Conservation (phyloP, 2,888 invertebrate species). For the Tetropium fuscum region DNA sequence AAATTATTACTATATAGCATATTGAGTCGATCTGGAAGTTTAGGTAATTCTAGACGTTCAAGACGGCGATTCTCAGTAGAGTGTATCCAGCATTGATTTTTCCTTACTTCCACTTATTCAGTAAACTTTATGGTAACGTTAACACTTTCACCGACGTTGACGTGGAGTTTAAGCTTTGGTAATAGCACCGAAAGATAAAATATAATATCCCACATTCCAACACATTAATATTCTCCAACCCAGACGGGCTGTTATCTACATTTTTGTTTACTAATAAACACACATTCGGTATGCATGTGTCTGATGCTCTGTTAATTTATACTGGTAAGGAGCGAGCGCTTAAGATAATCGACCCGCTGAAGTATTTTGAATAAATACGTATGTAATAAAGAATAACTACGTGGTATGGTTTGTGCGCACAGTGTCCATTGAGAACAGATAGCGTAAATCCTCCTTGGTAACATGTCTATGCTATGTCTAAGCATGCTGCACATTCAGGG, state of each 20-base stretch:
- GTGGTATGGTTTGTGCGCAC: constrained; percentile 16
- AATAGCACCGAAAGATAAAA: constrained; percentile 21
- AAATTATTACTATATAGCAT: too few species aligned
- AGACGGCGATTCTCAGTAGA: too few species aligned
- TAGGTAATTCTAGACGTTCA: too few species aligned
- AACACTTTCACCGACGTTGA: too few species aligned
- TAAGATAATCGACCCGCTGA: constrained; percentile 35
- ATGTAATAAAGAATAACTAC: constrained; percentile 4
- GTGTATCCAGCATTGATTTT: too few species aligned
- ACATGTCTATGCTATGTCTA: too few species aligned
- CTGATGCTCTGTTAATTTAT: constrained; percentile 29
- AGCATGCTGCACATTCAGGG: too few species aligned
- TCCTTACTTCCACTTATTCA: too few species aligned
- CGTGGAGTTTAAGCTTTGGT: not conserved
- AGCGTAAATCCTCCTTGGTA: constrained; percentile 20
- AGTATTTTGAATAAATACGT: constrained; percentile 22
- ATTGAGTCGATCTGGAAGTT: too few species aligned
- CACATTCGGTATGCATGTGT: constrained; percentile 37
- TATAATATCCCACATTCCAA: constrained; percentile 28
- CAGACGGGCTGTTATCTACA: constrained; percentile 29
- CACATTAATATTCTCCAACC: constrained; percentile 14
- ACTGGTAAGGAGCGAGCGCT: constrained; percentile 9
- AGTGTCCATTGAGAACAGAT: constrained; percentile 1
- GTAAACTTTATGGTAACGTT: too few species aligned
- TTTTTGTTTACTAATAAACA: constrained; percentile 43